Percentiles rank a stretch among this genome's conserved stretches.
Conservation (phyloP, 2,888 invertebrate genomes). For the Meganola albula region DNA sequence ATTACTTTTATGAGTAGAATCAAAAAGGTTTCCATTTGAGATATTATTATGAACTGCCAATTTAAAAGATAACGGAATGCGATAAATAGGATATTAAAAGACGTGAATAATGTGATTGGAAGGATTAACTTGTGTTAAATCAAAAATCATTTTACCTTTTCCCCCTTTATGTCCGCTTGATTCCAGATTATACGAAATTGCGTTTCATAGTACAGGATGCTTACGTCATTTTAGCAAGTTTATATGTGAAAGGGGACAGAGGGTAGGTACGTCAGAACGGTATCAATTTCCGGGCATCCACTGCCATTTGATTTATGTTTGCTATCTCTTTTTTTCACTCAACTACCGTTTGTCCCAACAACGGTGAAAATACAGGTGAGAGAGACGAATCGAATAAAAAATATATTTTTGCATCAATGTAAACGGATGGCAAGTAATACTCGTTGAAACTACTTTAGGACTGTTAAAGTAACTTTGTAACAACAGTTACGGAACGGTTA, state of each 20-base stretch:
- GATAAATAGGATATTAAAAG: not conserved
- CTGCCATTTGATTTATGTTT: constrained; percentile 63
- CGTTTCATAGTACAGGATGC: constrained; percentile 16
- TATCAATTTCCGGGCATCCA: constrained; percentile 66
- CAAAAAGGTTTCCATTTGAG: constrained; percentile 15
- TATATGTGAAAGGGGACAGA: constrained; percentile 38
- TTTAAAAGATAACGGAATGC: not conserved
- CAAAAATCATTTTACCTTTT: not conserved
- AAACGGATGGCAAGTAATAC: too few species aligned
- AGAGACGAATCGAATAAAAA: constrained; percentile 14
- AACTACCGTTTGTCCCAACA: constrained; percentile 26
- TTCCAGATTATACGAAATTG: constrained; percentile 22
- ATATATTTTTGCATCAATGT: constrained; percentile 7
- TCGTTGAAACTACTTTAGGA: too few species aligned
- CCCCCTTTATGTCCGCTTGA: constrained; percentile 9
- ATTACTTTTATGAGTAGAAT: constrained; percentile 25
- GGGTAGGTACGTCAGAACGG: constrained; percentile 43
- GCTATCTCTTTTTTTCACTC: constrained; percentile 41
- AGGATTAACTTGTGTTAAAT: not conserved
- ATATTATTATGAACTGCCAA: not conserved
- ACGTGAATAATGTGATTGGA: not conserved
- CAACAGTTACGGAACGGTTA: too few species aligned
- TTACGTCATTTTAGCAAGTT: constrained; percentile 30
- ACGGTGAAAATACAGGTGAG: constrained; percentile 17
- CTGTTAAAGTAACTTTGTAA: too few species aligned